A percentile compares a stretch with the other conserved stretches of the same genome.
Conservation (phyloP, 2,888 invertebrate genomes). For the Drosophila melanosoma region DNA sequence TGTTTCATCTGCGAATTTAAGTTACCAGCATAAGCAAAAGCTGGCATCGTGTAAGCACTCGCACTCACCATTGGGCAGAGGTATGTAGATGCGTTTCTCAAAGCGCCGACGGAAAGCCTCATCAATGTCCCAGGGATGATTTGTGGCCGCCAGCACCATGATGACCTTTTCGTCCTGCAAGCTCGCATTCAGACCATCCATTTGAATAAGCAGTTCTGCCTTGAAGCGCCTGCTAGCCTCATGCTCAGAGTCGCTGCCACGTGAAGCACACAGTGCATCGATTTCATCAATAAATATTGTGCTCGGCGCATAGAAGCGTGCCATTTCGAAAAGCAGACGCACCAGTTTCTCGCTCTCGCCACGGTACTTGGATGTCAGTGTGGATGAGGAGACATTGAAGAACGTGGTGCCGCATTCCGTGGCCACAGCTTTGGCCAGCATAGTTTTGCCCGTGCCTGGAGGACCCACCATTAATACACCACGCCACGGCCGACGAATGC, state of each 20-base stretch:
- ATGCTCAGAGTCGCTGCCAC: slow-evolving; percentile 94
- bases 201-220: slow-evolving; percentile 94
- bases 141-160: slow-evolving; percentile 96
- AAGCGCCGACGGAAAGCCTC: slow-evolving; percentile 94
- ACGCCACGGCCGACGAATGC: slow-evolving; percentile 92
- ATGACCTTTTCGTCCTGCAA: slow-evolving; percentile 89
- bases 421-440: slow-evolving; percentile 94
- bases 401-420: slow-evolving; percentile 95
- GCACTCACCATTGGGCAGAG: slow-evolving; percentile 90
- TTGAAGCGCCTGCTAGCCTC: slow-evolving; percentile 94
- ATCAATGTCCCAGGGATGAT: slow-evolving; percentile 96
- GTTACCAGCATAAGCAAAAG: background rate
- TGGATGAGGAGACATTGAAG: slow-evolving; percentile 94
- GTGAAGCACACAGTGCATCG: slow-evolving; percentile 92
- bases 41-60: background rate
- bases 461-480: slow-evolving; percentile 85
- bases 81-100: slow-evolving; percentile 95
- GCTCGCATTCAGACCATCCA: slow-evolving; percentile 92
- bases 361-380: slow-evolving; percentile 94
- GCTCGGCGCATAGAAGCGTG: slow-evolving; percentile 94
- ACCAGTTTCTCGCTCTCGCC: slow-evolving; percentile 96
- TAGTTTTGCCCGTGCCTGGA: slow-evolving; percentile 91
- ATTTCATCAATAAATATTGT: slow-evolving; percentile 97
- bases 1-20: slow-evolving; percentile 87
- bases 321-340: slow-evolving; percentile 94